These are phyloP conservation scores for Propithecus coquereli DNA, from an alignment of 2,113 vertebrate genomes.

Conservation along the genomic window DNA sequence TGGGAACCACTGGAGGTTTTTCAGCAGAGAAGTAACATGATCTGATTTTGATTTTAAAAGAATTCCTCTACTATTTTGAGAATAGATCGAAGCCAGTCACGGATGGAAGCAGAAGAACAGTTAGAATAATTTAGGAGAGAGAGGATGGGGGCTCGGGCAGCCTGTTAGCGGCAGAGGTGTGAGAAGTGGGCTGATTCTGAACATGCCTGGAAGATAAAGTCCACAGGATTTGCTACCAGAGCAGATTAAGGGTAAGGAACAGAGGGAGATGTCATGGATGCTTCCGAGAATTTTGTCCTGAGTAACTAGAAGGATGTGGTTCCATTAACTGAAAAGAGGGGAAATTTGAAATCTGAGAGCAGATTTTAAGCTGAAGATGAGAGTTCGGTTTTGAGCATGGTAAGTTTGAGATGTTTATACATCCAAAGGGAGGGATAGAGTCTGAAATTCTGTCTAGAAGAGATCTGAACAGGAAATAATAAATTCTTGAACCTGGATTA, in stretches of 20 bases:
- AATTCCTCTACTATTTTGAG: not conserved
- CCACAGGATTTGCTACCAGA: not conserved
- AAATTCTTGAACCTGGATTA: not conserved
- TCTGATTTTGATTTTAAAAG: not conserved
- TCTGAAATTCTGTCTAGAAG: not conserved
- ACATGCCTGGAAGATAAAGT: not conserved
- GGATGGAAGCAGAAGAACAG: not conserved
- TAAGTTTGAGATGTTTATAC: not conserved
- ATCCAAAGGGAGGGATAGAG: not conserved
- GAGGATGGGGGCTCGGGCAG: not conserved
- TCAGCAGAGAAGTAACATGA: not conserved
- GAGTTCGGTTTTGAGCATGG: not conserved
- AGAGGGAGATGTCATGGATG: no score
- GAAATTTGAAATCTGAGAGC: not conserved
- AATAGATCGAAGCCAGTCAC: not conserved
- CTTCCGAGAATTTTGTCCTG: not conserved
- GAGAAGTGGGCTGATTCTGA: not conserved
- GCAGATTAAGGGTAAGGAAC: not conserved
- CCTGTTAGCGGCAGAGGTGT: not conserved
- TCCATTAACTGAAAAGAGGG: not conserved
- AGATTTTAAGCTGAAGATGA: not conserved
- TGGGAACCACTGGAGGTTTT: not conserved
- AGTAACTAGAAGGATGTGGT: not conserved
- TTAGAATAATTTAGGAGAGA: not conserved
- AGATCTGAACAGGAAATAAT: not conserved